Evolutionary conservation across 1,140 invertebrate species (phyloP).

Genomic region (Trialeurodes vaporariorum): DNA sequence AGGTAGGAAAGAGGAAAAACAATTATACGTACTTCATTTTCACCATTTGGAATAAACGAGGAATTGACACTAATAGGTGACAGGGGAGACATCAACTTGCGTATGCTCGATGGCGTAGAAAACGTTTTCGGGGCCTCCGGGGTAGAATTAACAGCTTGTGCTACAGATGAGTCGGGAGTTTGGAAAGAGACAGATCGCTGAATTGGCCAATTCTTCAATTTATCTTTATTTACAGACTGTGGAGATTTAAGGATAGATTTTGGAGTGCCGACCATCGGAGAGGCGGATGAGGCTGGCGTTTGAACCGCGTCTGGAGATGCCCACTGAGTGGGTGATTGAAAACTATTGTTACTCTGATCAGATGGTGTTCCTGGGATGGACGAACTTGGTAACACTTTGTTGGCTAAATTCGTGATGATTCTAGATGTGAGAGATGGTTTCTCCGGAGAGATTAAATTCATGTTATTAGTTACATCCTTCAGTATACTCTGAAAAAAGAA

Average conservation of each 20-base stretch:
- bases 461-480: slow-evolving; percentile 1
- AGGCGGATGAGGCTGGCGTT: background rate
- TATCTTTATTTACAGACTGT: too few relatives aligned
- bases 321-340: background rate
- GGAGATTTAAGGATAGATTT: background rate
- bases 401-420: background rate
- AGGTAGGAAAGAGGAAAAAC: too few relatives aligned
- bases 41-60: slow-evolving; percentile 2
- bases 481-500: slow-evolving; percentile 29
- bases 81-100: background rate
- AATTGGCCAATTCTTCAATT: background rate
- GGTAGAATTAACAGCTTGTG: background rate
- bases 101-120: background rate
- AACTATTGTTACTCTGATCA: background rate
- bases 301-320: background rate
- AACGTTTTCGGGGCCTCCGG: background rate
- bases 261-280: background rate
- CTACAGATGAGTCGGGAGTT: background rate
- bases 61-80: background rate
- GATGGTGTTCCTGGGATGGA: background rate
- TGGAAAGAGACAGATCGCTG: background rate
- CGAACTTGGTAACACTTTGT: background rate
- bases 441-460: background rate
- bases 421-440: slow-evolving; percentile 2
- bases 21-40: slow-evolving; percentile 14